These are phyloP conservation scores for Kryphioiulus occultus DNA, from an alignment of 2,888 invertebrate species.

Conservation along the genomic window DNA sequence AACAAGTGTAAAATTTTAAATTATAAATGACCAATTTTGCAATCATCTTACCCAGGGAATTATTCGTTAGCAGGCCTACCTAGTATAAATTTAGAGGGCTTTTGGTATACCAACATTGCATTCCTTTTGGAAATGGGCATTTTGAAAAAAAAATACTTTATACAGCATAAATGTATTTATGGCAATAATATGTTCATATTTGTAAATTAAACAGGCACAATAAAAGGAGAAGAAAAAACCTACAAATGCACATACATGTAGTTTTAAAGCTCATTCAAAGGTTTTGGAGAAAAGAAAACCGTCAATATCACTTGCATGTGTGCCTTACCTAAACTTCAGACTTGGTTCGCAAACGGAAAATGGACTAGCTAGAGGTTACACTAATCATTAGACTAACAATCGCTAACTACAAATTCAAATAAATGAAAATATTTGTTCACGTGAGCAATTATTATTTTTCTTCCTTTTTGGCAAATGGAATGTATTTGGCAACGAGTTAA, in stretches of 20 bases:
- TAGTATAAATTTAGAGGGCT: too few species aligned
- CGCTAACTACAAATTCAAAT: background rate
- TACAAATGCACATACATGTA: background rate
- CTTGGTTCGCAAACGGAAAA: background rate
- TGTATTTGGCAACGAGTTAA: background rate
- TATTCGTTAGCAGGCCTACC: too few species aligned
- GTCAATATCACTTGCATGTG: background rate
- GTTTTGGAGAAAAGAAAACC: background rate
- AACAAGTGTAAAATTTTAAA: too few species aligned
- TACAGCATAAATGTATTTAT: too few species aligned
- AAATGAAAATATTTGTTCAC: background rate
- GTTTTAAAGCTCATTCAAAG: too few species aligned
- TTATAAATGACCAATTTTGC: too few species aligned
- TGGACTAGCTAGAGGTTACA: background rate
- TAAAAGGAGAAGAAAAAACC: background rate
- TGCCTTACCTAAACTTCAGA: background rate
- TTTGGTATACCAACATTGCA: too few species aligned
- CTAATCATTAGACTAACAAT: background rate
- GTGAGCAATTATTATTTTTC: background rate
- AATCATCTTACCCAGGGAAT: too few species aligned
- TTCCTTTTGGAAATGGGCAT: too few species aligned
- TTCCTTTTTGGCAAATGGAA: background rate
- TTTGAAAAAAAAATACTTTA: too few species aligned
- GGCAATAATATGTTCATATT: too few species aligned
- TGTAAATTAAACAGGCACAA: background rate